Base-by-base conservation (phyloP, 2,888 invertebrate genomes). In the Cotesia congregata region DNA sequence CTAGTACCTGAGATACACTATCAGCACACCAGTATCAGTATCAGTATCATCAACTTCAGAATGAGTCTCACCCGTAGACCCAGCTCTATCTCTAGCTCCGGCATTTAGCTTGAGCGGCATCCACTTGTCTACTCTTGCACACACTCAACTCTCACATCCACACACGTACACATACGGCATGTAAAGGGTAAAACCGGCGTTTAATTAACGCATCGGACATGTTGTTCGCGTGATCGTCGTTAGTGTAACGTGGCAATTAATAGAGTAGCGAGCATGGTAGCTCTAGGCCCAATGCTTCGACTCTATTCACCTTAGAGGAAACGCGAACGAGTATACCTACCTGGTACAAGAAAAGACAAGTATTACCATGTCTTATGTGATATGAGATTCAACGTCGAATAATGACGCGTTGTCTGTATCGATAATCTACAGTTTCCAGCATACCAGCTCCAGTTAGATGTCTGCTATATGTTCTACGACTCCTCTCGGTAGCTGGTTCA, bases 171-270 rank as follows among this genome's bases (percentile, higher is more conserved):
- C 12, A 68, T 68, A 68, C 50, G 5, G 50, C 9, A 50, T 50
- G 50, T 41, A 17, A 40, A 41, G 4, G 40, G 17, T 61, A 38
- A 12, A 39, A 61, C 50, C 62, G 65, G 72, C 72, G 72, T 72
- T 61, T 72, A 65, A 72, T 72, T 72, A 72, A 72, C 62, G 72
- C 40, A 72, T 72, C 64, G 65, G 50, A 30, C 64, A 65, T 72
- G 39, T 65, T 41, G 60, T 72, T 65, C 30, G 64, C 41, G 60
- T 41, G 72, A 72, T 72, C 65, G 70, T 61, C 60, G 17, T 38
- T 40, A 20, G 50, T 59, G 17, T 72, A 72, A 65, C 50, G 60
- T 72, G 38, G 72, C 62, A 65, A 72, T 72, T 65, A 72, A 72
- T 72, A 12, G 65, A 64, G 12, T 20, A 65, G 7, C 41, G 41